Conservation (phyloP, 2,113 vertebrate species). For the Cebidichthys violaceus region DNA sequence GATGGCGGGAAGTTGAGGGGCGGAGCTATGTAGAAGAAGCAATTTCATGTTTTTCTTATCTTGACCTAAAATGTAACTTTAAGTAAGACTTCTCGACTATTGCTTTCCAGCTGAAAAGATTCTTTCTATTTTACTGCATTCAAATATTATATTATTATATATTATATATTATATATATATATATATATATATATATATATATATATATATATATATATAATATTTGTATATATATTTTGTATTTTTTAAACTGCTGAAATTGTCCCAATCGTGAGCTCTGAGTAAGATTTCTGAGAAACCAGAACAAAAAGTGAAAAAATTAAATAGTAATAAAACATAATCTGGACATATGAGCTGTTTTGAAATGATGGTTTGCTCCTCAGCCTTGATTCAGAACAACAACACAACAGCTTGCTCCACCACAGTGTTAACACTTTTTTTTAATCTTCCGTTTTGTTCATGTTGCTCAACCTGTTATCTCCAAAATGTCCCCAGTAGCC, state of each 20-base stretch:
- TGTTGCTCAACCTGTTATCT: conserved; percentile 7
- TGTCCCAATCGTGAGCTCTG: not conserved
- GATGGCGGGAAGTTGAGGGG: not conserved
- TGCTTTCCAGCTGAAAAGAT: not conserved
- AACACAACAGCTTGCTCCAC: conserved; percentile 31
- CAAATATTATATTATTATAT: too few relatives aligned
- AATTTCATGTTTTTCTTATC: not conserved
- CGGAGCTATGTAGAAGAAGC: not conserved
- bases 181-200: too few relatives aligned
- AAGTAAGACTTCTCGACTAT: not conserved
- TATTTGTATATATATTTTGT: too few relatives aligned
- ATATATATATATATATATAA: too few relatives aligned
- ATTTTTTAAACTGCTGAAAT: too few relatives aligned
- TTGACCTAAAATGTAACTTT: not conserved
- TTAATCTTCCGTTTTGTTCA: not conserved
- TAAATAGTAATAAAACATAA: not conserved
- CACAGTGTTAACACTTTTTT: not conserved
- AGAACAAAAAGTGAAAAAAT: not conserved
- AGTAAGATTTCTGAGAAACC: not conserved
- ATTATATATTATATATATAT: too few relatives aligned
- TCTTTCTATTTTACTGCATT: not conserved
- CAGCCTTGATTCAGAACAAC: conserved; percentile 16
- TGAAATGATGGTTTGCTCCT: not conserved
- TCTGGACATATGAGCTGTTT: not conserved
- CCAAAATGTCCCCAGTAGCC: not conserved